phyloP scores from a whole-genome alignment of 2,797 vertebrate genomes.

The Sebastes kiyomatsui region DNA sequence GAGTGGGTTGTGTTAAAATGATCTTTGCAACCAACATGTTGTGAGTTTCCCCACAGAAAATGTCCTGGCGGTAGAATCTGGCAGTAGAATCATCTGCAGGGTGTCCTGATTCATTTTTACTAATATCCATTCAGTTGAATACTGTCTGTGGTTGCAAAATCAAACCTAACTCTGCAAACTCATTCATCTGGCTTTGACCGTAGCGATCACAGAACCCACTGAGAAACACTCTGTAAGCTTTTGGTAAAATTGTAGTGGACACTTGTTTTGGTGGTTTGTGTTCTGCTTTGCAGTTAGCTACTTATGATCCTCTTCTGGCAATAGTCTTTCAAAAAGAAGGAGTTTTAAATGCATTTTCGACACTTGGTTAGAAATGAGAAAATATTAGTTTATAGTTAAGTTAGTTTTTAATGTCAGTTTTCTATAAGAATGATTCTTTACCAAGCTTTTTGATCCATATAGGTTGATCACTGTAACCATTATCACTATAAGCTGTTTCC shows the following conservation, averaged over 20 bases:
- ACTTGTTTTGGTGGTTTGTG: neutral
- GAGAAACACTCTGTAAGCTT: conserved; percentile 2
- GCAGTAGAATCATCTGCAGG: conserved; percentile 19
- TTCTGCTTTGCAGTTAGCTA: neutral
- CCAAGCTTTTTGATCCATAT: too few relatives aligned
- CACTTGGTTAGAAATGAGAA: neutral
- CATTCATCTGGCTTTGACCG: conserved; percentile 40
- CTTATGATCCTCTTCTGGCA: conserved; percentile 15
- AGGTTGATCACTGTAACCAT: too few relatives aligned
- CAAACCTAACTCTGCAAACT: conserved; percentile 10
- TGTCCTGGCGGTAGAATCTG: conserved; percentile 41
- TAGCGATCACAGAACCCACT: conserved; percentile 16
- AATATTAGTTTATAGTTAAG: neutral
- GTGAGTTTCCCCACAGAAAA: conserved; percentile 60
- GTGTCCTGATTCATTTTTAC: conserved; percentile 31
- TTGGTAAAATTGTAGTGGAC: neutral
- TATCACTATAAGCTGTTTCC: too few relatives aligned
- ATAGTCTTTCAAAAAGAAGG: neutral
- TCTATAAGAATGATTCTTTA: too few relatives aligned
- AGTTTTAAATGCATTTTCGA: conserved; percentile 13
- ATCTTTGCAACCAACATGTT: conserved; percentile 57
- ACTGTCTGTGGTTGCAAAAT: conserved; percentile 16
- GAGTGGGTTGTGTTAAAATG: conserved; percentile 57
- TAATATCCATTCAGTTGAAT: conserved; percentile 28
- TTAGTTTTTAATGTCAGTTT: neutral